Conservation (phyloP, 1,140 invertebrate species). For the Temnothorax longispinosus region DNA sequence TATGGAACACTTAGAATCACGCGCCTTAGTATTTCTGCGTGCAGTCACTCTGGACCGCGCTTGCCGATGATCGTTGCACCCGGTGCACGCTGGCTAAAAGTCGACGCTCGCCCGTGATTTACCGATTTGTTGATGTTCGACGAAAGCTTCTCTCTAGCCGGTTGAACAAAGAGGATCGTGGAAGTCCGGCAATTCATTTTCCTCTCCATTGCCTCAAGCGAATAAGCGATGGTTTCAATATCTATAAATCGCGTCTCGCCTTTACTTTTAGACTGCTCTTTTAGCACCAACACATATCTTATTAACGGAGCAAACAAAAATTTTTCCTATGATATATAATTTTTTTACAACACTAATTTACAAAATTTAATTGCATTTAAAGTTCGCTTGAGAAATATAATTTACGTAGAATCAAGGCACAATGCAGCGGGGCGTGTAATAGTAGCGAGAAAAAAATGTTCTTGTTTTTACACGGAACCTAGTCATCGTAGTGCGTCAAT, state of each 20-base stretch:
- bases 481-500: background rate
- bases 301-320: background rate
- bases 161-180: background rate
- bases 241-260: background rate
- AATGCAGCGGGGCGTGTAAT: background rate
- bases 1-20: conserved; percentile 72
- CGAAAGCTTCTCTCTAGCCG: background rate
- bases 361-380: background rate
- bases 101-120: conserved; percentile 19
- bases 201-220: background rate
- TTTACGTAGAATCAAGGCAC: background rate
- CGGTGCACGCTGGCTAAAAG: conserved; percentile 24
- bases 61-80: conserved; percentile 54
- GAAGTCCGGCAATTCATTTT: conserved; percentile 36
- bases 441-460: background rate
- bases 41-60: conserved; percentile 11
- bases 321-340: background rate
- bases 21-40: conserved; percentile 57
- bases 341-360: background rate
- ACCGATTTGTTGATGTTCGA: conserved; percentile 39
- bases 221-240: background rate
- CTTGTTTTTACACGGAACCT: background rate
- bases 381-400: background rate
- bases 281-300: background rate
- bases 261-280: background rate